Evolutionary conservation across 1,140 invertebrate species (phyloP).

Genomic region (Planococcus citri): DNA sequence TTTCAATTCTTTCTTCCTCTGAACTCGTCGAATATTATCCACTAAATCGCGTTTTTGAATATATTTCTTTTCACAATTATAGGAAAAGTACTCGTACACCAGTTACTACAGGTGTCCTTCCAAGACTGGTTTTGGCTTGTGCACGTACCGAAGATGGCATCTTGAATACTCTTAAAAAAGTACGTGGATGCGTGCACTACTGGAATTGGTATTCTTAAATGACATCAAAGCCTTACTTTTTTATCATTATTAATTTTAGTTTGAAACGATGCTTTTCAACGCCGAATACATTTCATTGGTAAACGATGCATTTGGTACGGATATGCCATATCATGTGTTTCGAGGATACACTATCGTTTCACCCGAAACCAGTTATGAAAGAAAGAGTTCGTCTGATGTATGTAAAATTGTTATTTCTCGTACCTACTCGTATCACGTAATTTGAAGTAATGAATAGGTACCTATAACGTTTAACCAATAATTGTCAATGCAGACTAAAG

Average conservation of each 20-base stretch:
- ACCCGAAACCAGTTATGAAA: not conserved
- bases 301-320: conserved; percentile 31
- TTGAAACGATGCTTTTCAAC: conserved; percentile 26
- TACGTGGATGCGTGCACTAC: no score
- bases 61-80: no score
- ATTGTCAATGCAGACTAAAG: not conserved
- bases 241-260: not conserved
- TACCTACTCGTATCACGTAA: no score
- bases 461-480: no score
- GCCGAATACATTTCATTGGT: conserved; percentile 36
- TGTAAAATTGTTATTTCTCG: no score
- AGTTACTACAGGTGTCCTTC: conserved; percentile 24
- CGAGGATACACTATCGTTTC: conserved; percentile 21
- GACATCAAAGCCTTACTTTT: no score
- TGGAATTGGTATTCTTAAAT: no score
- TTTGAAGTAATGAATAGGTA: no score
- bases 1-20: no score
- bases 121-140: conserved; percentile 27
- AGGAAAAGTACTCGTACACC: no score
- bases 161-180: not conserved
- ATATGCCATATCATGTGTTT: not conserved
- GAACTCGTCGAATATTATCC: no score
- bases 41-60: no score
- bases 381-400: not conserved
- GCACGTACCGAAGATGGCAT: conserved; percentile 27